These are phyloP conservation scores for Ochropacha duplaris DNA, from an alignment of 2,888 invertebrate genomes.

Conservation along the genomic window DNA sequence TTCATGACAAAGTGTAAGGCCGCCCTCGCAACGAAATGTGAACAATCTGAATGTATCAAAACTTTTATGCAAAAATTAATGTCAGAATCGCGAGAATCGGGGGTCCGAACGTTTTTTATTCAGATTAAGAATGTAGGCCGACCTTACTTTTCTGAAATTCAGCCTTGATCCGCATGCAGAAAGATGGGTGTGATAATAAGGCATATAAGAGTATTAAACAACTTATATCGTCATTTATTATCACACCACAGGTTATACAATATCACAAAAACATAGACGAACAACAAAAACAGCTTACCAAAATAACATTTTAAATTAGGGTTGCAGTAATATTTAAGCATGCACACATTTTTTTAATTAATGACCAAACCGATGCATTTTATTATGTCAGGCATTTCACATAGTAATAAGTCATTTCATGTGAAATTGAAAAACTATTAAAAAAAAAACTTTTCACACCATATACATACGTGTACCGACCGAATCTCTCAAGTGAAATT, in stretches of 20 bases:
- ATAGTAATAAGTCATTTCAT: neutral
- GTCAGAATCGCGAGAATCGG: no score
- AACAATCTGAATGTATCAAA: no score
- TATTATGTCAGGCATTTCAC: neutral
- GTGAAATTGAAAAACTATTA: no score
- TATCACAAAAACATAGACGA: neutral
- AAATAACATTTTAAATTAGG: neutral
- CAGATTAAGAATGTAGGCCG: no score
- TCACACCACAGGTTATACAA: neutral
- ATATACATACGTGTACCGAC: no score
- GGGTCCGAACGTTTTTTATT: no score
- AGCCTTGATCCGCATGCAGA: neutral
- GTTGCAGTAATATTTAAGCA: neutral
- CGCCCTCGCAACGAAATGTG: no score
- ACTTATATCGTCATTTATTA: neutral
- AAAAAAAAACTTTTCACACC: no score
- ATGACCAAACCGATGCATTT: neutral
- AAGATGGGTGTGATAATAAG: neutral
- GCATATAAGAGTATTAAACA: neutral
- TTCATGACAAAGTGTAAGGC: neutral
- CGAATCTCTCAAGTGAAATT: no score
- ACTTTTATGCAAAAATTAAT: no score
- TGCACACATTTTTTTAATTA: neutral
- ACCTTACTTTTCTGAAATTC: neutral
- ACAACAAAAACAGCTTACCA: neutral